Evolutionary conservation across 2,113 vertebrate species (phyloP).

Genomic region (Lophura nycthemera): DNA sequence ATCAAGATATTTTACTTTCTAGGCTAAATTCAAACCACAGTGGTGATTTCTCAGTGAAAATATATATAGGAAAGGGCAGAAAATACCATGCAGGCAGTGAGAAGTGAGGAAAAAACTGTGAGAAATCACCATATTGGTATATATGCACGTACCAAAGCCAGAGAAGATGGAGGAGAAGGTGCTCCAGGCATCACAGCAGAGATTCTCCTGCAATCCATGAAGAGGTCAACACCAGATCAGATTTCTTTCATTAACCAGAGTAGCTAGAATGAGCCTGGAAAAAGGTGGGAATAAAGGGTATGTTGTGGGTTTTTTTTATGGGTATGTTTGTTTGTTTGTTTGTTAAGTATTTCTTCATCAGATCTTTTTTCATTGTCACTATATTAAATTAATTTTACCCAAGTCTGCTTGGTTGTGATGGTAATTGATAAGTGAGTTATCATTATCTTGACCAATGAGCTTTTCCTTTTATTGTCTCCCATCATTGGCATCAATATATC

Average conservation of each 20-base stretch:
- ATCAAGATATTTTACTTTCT: neutral
- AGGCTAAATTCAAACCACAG: neutral
- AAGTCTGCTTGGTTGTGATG: neutral
- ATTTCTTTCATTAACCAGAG: neutral
- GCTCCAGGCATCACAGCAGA: neutral
- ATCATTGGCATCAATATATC: neutral
- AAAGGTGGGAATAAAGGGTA: neutral
- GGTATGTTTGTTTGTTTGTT: neutral
- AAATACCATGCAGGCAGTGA: neutral
- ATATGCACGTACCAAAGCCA: neutral
- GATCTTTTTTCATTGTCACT: neutral
- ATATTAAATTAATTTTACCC: neutral
- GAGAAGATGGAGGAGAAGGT: neutral
- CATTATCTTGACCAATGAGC: neutral
- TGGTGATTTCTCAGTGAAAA: rapidly evolving
- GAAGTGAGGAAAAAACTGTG: neutral
- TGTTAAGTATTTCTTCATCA: neutral
- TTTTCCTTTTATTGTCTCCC: neutral
- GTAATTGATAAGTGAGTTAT: neutral
- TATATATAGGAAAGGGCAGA: neutral
- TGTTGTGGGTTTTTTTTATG: neutral
- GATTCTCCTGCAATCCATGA: neutral
- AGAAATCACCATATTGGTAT: neutral
- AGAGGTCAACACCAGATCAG: too few species aligned
- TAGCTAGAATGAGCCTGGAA: neutral